Percentiles rank a stretch among this genome's conserved stretches.
Evolutionary conservation across 2,113 vertebrate species (phyloP).

Genomic region (Lagenorhynchus albirostris): DNA sequence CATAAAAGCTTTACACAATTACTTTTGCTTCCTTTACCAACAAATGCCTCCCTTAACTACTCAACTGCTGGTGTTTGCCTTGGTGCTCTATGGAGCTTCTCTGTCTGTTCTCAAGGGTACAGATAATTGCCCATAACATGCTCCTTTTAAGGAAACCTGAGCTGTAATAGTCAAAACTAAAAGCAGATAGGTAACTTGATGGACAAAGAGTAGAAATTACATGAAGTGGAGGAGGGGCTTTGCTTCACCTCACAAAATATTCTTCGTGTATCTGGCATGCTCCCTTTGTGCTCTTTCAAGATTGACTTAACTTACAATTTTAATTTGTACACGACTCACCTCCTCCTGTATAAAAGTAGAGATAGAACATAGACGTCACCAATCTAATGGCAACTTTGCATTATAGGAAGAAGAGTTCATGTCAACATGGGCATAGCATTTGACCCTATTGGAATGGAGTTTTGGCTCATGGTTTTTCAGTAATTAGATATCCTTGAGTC

Average conservation of each 20-base stretch:
- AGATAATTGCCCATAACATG: not conserved
- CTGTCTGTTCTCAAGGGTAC: not conserved
- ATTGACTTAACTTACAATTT: not conserved
- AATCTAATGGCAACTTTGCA: not conserved
- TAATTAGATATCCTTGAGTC: not conserved
- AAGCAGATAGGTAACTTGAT: not conserved
- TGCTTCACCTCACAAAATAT: not conserved
- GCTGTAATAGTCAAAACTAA: not conserved
- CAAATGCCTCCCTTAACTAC: not conserved
- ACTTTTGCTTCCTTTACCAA: constrained; percentile 3
- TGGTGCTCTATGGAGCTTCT: not conserved
- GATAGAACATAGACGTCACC: not conserved
- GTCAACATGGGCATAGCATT: not conserved
- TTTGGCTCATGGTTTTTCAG: not conserved
- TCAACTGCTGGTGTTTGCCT: not conserved
- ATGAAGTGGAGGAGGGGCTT: not conserved
- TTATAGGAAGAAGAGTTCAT: not conserved
- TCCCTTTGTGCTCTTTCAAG: not conserved
- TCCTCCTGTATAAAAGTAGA: not conserved
- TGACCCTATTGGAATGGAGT: not conserved
- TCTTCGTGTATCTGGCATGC: not conserved
- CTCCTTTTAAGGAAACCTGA: not conserved
- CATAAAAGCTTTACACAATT: not conserved
- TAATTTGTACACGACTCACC: not conserved
- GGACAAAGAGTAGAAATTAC: not conserved